phyloP scores from a whole-genome alignment of 1,140 invertebrate genomes.

The Babylonia areolata region DNA sequence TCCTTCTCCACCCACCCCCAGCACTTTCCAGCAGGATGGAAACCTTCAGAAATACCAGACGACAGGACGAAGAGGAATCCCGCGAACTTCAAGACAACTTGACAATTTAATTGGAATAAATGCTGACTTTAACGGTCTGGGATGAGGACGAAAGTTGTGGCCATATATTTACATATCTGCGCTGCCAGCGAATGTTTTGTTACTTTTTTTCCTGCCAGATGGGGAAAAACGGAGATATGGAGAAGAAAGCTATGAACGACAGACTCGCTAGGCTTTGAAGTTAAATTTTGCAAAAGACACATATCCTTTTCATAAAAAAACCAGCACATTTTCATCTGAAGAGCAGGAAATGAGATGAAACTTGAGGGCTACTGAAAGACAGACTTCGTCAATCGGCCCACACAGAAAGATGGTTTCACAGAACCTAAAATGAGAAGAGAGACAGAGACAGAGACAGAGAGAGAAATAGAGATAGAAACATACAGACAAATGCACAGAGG shows the following conservation, averaged over 20 bases:
- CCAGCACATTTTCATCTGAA: not conserved
- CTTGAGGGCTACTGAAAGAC: not conserved
- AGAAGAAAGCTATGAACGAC: not conserved
- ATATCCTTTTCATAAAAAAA: not conserved
- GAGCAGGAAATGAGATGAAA: not conserved
- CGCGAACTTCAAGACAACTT: not conserved
- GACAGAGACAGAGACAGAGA: not conserved
- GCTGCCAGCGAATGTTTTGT: not conserved
- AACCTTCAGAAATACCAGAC: not conserved
- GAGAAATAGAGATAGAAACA: not conserved
- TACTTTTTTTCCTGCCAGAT: not conserved
- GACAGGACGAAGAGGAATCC: not conserved
- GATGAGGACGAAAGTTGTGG: not conserved
- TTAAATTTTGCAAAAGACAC: not conserved
- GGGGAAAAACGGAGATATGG: not conserved
- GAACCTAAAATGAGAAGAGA: not conserved
- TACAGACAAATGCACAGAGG: not conserved
- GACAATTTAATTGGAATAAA: constrained; percentile 1
- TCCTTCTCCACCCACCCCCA: not conserved
- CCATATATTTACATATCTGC: not conserved
- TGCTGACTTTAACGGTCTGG: not conserved
- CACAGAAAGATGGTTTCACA: not conserved
- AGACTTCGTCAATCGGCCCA: not conserved
- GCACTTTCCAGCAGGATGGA: not conserved
- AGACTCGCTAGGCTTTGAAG: not conserved